Percentiles rank a stretch among this genome's conserved stretches.
phyloP scores from a whole-genome alignment of 2,888 invertebrate species.

The Podotricha telesiphe region DNA sequence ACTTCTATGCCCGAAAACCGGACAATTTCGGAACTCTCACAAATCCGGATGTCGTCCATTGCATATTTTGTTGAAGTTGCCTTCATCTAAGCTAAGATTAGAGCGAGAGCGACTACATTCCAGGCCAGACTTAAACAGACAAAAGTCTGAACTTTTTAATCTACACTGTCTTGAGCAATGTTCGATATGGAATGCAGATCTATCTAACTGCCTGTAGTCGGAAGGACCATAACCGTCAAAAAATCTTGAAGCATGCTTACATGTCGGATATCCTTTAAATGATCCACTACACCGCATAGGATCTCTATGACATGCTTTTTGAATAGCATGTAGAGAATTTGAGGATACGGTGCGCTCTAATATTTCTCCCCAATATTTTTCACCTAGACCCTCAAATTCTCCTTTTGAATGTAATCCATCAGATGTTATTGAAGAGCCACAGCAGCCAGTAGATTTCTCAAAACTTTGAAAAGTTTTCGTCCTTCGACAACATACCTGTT shows the following conservation, averaged over 20 bases:
- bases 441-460: slow-evolving; percentile 77
- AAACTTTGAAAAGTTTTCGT: slow-evolving; percentile 70
- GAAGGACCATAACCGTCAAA: slow-evolving; percentile 73
- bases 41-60: slow-evolving; percentile 80
- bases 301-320: slow-evolving; percentile 79
- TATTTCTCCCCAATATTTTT: slow-evolving; percentile 91
- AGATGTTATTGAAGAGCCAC: slow-evolving; percentile 76
- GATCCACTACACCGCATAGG: slow-evolving; percentile 73
- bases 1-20: slow-evolving; percentile 82
- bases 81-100: slow-evolving; percentile 78
- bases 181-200: slow-evolving; percentile 78
- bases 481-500: slow-evolving; percentile 75
- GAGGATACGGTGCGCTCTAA: slow-evolving; percentile 90
- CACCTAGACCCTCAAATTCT: slow-evolving; percentile 87
- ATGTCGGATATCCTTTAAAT: slow-evolving; percentile 74
- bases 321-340: slow-evolving; percentile 88
- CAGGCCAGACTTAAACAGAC: slow-evolving; percentile 74
- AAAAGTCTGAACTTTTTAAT: slow-evolving; percentile 77
- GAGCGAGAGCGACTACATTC: slow-evolving; percentile 78
- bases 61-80: slow-evolving; percentile 76
- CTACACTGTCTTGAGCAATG: slow-evolving; percentile 77
- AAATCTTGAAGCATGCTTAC: slow-evolving; percentile 75
- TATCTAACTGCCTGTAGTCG: slow-evolving; percentile 74
- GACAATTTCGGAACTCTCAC: slow-evolving; percentile 82
- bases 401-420: slow-evolving; percentile 79